These are phyloP conservation scores for Naso thynnoides DNA, from an alignment of 2,797 vertebrate species.

Conservation along the genomic window DNA sequence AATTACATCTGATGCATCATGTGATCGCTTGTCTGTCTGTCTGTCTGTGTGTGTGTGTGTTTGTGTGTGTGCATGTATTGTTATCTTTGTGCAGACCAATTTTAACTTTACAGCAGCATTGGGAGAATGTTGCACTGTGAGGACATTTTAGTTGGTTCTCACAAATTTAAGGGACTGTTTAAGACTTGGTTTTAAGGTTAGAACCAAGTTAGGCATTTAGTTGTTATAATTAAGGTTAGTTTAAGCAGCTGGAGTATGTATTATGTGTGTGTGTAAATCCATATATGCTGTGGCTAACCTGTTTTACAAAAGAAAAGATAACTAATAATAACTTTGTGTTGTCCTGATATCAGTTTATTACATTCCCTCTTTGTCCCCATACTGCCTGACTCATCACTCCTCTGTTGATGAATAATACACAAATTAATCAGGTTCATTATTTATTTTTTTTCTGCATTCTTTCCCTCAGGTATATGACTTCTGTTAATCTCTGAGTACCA, in stretches of 20 bases:
- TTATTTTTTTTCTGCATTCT: slow-evolving; percentile 10
- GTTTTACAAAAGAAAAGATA: slow-evolving; percentile 30
- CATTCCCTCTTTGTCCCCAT: background rate
- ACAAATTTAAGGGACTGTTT: too few relatives aligned
- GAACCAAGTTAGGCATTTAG: too few relatives aligned
- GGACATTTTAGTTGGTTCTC: too few relatives aligned
- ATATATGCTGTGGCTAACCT: slow-evolving; percentile 1
- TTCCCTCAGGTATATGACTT: slow-evolving; percentile 59
- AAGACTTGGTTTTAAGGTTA: too few relatives aligned
- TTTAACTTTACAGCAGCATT: too few relatives aligned
- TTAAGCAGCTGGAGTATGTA: too few relatives aligned
- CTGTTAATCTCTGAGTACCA: slow-evolving; percentile 48
- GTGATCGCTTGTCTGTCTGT: slow-evolving; percentile 34
- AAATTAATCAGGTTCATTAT: slow-evolving; percentile 3
- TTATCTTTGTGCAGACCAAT: too few relatives aligned
- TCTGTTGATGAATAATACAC: background rate
- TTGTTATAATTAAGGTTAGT: too few relatives aligned
- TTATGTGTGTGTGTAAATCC: slow-evolving; percentile 17
- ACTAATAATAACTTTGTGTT: slow-evolving; percentile 18
- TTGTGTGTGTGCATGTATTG: too few relatives aligned
- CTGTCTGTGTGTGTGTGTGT: too few relatives aligned
- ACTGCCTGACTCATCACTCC: background rate
- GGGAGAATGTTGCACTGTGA: too few relatives aligned
- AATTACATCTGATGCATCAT: slow-evolving; percentile 55
- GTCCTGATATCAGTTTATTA: slow-evolving; percentile 5